Evolutionary conservation across 2,113 vertebrate species (phyloP).

Genomic region (Coryphaenoides rupestris): DNA sequence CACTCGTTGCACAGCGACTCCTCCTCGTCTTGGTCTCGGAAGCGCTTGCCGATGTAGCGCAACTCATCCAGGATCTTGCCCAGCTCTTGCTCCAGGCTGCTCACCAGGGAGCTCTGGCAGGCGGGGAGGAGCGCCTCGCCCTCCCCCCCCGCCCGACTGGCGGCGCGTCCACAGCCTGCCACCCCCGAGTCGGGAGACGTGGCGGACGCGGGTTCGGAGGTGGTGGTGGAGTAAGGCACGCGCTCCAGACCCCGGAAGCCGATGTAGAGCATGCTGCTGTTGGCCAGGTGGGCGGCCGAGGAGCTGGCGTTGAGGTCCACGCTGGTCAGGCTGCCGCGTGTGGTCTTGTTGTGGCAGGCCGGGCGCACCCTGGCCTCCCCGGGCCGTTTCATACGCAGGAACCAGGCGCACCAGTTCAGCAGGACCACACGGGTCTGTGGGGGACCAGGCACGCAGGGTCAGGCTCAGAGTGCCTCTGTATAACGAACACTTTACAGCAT

Average conservation of each 20-base stretch:
- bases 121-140: slow-evolving; percentile 80
- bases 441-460: slow-evolving; percentile 13
- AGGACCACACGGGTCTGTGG: slow-evolving; percentile 86
- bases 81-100: slow-evolving; percentile 77
- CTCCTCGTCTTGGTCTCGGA: slow-evolving; percentile 84
- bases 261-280: slow-evolving; percentile 84
- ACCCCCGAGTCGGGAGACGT: slow-evolving; percentile 83
- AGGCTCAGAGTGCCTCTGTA: too few species aligned
- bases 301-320: slow-evolving; percentile 73
- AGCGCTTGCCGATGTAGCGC: slow-evolving; percentile 86
- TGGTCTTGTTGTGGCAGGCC: slow-evolving; percentile 81
- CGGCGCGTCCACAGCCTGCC: slow-evolving; percentile 79
- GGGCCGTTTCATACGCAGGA: slow-evolving; percentile 91
- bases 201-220: too few species aligned
- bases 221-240: slow-evolving; percentile 76
- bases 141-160: slow-evolving; percentile 75
- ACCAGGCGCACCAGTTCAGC: slow-evolving; percentile 96
- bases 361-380: slow-evolving; percentile 84
- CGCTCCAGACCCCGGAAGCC: slow-evolving; percentile 81
- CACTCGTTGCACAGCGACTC: slow-evolving; percentile 85
- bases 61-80: slow-evolving; percentile 90
- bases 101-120: slow-evolving; percentile 50
- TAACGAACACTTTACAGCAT: too few species aligned
- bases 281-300: slow-evolving; percentile 67
- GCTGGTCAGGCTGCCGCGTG: slow-evolving; percentile 80